A percentile compares a stretch with the other conserved stretches of the same genome.
These are phyloP conservation scores for Chironomus riparius DNA, from an alignment of 2,888 invertebrate genomes.

Conservation along the genomic window DNA sequence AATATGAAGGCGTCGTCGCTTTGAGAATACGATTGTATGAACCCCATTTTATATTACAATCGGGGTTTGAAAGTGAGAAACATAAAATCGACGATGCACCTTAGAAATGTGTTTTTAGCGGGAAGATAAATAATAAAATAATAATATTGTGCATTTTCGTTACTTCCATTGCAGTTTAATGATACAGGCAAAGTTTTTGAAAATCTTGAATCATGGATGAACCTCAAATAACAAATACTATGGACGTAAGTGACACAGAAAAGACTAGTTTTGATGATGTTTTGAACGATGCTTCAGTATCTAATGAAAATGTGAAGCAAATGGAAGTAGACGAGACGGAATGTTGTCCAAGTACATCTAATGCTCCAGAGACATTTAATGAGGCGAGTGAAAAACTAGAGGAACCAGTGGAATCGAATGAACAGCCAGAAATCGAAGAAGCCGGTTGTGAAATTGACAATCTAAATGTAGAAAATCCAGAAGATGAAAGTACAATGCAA, in stretches of 20 bases:
- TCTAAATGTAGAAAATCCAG: background rate
- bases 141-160: background rate
- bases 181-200: background rate
- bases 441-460: background rate
- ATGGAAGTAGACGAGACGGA: background rate
- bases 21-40: background rate
- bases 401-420: background rate
- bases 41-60: background rate
- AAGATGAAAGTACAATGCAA: background rate
- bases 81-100: slow-evolving; percentile 3
- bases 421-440: background rate
- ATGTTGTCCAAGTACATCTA: background rate
- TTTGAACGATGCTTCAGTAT: background rate
- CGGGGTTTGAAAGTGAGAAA: slow-evolving; percentile 1
- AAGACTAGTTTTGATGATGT: slow-evolving; percentile 1
- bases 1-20: background rate
- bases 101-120: slow-evolving; percentile 5
- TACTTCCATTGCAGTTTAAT: background rate
- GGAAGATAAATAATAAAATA: background rate
- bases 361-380: background rate
- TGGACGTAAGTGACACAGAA: background rate
- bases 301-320: background rate
- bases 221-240: slow-evolving; percentile 1
- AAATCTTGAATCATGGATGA: slow-evolving; percentile 8
- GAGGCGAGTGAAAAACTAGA: background rate